Evolutionary conservation across 2,797 vertebrate species (phyloP), one percentile per base, ranked within the genome.

Genomic region (Halcyon chelicuti): DNA sequence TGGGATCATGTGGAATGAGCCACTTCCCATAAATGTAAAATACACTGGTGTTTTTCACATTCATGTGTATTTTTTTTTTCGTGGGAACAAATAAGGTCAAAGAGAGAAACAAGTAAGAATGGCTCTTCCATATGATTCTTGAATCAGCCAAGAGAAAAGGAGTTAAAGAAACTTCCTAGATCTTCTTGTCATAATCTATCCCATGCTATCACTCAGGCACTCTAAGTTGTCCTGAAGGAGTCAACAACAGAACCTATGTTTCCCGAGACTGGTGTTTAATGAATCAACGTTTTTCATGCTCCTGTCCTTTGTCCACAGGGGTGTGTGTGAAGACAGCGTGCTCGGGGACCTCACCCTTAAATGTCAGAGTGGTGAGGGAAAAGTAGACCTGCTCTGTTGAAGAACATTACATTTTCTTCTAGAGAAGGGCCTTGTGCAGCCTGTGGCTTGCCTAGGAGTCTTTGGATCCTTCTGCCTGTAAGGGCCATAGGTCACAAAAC

Each of bases 21-120:
- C 5, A 49, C 31, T 91, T 81, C 25, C 52, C 47, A 49, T 35
- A 93, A 88, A 78, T 31, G 22, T 83, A 72, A 90, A 91, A 51
- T 42, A 37, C 12, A 51, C 7, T 6, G 4, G 10, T 74, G 65
- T 91, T 93, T 87, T 94, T 88, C 46, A 86, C 17, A 55, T 78
- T 77, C 20, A 6, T 79, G 8, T 54, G 10, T 35, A n/a, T 19
- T 63, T 94, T 46, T 44, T 57, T 73, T 8, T 57, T 67, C 25
- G n/a, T 66, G 12, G 20, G 25, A 61, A 86, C 58, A 74, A 77
- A 67, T 5, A 72, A 5, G 17, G 8, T 11, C 12, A 47, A 82
- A 68, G 44, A 75, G 7, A 86, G 17, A 89, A 77, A 14, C 7
- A 72, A 46, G 3, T 54, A 75, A 71, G 58, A 81, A 86, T 47